Percentiles rank a stretch among this genome's conserved stretches.
phyloP scores from a whole-genome alignment of 2,797 vertebrate species.

The Chromis chromis region DNA sequence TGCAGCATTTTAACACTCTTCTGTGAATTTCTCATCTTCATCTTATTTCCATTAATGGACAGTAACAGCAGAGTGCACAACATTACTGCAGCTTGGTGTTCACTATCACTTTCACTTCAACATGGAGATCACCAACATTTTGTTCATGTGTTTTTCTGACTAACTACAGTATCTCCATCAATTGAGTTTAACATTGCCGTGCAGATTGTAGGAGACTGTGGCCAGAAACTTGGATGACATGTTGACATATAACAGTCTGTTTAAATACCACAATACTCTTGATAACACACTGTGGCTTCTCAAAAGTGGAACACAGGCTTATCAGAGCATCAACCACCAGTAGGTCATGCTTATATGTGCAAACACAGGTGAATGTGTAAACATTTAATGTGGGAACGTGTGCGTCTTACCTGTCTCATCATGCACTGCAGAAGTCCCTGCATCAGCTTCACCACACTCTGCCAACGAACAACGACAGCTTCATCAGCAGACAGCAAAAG shows the following conservation, averaged over 20 bases:
- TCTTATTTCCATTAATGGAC: conserved; percentile 8
- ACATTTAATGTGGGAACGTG: background rate
- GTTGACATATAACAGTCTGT: conserved; percentile 17
- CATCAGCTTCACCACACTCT: conserved; percentile 99
- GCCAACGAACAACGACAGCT: conserved; percentile 65
- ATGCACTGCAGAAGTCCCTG: conserved; percentile 96
- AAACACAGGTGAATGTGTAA: background rate
- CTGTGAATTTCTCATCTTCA: conserved; percentile 17
- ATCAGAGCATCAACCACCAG: background rate
- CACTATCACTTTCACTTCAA: conserved; percentile 7
- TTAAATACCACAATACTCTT: background rate
- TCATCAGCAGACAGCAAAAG: background rate
- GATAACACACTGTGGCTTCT: background rate
- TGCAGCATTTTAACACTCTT: conserved; percentile 16
- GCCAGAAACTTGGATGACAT: background rate
- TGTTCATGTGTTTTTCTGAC: conserved; percentile 18
- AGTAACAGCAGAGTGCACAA: background rate
- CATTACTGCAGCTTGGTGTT: background rate
- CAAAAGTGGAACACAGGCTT: background rate
- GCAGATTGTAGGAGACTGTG: background rate
- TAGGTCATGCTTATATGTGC: background rate
- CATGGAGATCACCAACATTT: background rate
- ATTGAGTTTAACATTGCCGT: background rate
- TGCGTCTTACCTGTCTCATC: conserved; percentile 94
- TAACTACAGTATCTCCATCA: background rate